Conservation (phyloP, 2,888 invertebrate species). For the Hypselothyrea guttata region DNA sequence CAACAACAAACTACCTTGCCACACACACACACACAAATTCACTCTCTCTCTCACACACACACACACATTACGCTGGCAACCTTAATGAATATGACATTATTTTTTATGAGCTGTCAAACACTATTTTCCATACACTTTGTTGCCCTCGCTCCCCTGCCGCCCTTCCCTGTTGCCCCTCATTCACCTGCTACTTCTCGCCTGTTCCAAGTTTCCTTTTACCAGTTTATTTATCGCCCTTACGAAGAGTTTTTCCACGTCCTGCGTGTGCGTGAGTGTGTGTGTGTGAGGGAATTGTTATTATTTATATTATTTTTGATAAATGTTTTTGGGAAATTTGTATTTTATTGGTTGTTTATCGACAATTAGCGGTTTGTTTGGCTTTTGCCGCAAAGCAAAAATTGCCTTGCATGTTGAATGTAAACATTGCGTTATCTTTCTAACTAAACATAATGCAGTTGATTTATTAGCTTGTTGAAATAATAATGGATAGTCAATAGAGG, state of each 20-base stretch:
- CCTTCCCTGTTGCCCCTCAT: background rate
- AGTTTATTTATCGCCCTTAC: slow-evolving; percentile 63
- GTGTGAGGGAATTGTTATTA: slow-evolving; percentile 66
- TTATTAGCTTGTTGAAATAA: slow-evolving; percentile 36
- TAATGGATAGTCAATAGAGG: no score
- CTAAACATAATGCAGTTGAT: slow-evolving; percentile 51
- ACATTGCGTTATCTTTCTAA: slow-evolving; percentile 32
- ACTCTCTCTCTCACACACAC: slow-evolving; percentile 11
- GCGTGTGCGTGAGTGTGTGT: slow-evolving; percentile 36
- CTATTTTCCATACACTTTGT: slow-evolving; percentile 75
- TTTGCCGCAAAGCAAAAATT: slow-evolving; percentile 13
- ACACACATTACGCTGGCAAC: slow-evolving; percentile 54
- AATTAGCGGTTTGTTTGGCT: slow-evolving; percentile 73
- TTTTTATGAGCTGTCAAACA: slow-evolving; percentile 80
- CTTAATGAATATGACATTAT: slow-evolving; percentile 76
- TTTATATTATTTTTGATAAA: slow-evolving; percentile 75
- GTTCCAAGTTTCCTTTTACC: slow-evolving; percentile 64
- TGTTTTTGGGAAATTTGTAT: slow-evolving; percentile 74
- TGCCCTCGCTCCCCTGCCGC: slow-evolving; percentile 36
- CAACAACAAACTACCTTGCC: slow-evolving; percentile 38
- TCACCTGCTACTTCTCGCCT: slow-evolving; percentile 15
- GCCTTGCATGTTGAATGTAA: slow-evolving; percentile 43
- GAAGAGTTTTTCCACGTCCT: slow-evolving; percentile 11
- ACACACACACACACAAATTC: slow-evolving; percentile 18
- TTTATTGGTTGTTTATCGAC: slow-evolving; percentile 76